Evolutionary conservation across 2,888 invertebrate species (phyloP).

Genomic region (Chloroclysta siterata): DNA sequence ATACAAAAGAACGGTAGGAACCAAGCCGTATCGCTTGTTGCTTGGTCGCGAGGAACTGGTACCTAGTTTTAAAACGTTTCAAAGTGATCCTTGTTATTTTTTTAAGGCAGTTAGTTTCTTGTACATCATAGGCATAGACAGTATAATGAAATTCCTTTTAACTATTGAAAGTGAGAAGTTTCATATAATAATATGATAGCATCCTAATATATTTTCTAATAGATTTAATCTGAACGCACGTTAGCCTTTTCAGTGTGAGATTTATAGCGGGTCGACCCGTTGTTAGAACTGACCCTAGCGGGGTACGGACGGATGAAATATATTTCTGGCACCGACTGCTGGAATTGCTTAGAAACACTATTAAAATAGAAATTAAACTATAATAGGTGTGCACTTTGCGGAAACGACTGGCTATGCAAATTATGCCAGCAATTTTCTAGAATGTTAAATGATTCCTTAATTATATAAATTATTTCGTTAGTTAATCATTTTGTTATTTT

Average conservation of each 20-base stretch:
- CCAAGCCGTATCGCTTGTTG: too few species aligned
- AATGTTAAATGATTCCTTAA: too few species aligned
- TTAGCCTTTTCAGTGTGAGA: slow-evolving; percentile 19
- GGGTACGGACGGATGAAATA: slow-evolving; percentile 14
- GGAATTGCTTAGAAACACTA: slow-evolving; percentile 13
- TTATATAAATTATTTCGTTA: too few species aligned
- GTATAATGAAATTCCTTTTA: not conserved
- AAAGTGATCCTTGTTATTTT: too few species aligned
- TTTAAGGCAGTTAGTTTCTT: too few species aligned
- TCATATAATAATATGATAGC: too few species aligned
- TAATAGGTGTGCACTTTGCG: not conserved
- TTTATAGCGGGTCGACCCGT: slow-evolving; percentile 23
- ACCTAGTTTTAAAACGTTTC: too few species aligned
- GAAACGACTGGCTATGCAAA: not conserved
- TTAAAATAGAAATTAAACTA: slow-evolving; percentile 1
- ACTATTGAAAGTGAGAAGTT: not conserved
- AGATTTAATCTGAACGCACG: slow-evolving; percentile 3
- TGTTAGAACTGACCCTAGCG: slow-evolving; percentile 18
- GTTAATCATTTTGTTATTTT: too few species aligned
- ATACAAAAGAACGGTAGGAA: too few species aligned
- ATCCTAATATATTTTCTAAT: not conserved
- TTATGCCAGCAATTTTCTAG: too few species aligned
- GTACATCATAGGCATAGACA: too few species aligned
- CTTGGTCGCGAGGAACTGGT: too few species aligned
- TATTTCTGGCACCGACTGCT: slow-evolving; percentile 16